These are phyloP conservation scores for Netelia fuscicornis DNA, from an alignment of 2,888 invertebrate species.

Conservation along the genomic window DNA sequence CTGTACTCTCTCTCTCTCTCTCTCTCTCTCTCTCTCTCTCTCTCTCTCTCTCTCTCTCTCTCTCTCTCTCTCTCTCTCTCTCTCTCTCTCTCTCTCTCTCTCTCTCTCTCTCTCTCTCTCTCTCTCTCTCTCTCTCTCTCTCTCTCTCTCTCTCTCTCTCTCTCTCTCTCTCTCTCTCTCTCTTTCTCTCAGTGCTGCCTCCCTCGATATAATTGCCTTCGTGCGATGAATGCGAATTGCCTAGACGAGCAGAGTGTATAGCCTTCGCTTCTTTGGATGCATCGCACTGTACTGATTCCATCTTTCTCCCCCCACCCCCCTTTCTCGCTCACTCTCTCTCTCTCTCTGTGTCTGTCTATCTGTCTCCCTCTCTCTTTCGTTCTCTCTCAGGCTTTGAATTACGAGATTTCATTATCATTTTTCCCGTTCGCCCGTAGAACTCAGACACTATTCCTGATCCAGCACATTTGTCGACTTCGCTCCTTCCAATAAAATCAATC, in stretches of 20 bases:
- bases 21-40: neutral
- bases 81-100: neutral
- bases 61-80: neutral
- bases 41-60: neutral
- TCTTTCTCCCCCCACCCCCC: neutral
- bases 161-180: neutral
- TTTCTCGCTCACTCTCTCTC: neutral
- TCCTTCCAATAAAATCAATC: constrained; percentile 40
- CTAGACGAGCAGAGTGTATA: constrained; percentile 58
- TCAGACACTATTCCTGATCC: neutral
- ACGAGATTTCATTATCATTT: constrained; percentile 47
- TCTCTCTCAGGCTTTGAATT: constrained; percentile 30
- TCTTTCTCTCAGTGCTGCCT: constrained; percentile 6
- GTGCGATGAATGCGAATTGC: constrained; percentile 68
- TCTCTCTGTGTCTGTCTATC: neutral
- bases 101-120: neutral
- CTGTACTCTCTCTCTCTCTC: constrained; percentile 1
- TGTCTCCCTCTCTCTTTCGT: neutral
- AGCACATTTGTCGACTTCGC: neutral
- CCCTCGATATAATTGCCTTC: constrained; percentile 72
- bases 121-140: neutral
- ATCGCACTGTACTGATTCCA: neutral
- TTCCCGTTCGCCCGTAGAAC: neutral
- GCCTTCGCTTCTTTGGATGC: constrained; percentile 60
- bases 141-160: neutral